These are phyloP conservation scores for Polypedilum pembai DNA, from an alignment of 1,140 invertebrate genomes.

Conservation along the genomic window DNA sequence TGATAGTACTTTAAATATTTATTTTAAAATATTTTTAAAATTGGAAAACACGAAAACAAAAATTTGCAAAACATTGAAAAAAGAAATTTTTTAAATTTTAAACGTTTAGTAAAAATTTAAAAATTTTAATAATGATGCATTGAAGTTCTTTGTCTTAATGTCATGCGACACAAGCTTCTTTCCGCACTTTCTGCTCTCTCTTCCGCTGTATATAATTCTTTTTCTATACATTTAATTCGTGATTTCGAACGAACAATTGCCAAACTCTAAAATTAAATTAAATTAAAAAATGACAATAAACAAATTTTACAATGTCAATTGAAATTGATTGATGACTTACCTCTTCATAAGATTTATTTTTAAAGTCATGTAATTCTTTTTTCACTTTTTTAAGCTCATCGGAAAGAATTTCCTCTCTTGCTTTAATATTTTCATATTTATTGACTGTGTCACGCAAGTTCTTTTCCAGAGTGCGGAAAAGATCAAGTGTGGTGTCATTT, in stretches of 20 bases:
- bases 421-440: neutral
- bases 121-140: neutral
- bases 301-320: neutral
- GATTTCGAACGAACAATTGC: neutral
- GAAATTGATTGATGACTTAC: neutral
- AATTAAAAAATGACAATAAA: neutral
- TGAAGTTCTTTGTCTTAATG: neutral
- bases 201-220: neutral
- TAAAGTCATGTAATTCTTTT: neutral
- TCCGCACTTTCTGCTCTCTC: conserved; percentile 3
- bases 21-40: too few relatives aligned
- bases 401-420: neutral
- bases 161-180: neutral
- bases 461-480: neutral
- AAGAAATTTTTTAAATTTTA: too few relatives aligned
- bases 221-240: conserved; percentile 4
- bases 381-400: neutral
- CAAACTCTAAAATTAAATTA: neutral
- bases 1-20: too few relatives aligned
- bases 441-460: neutral
- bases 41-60: too few relatives aligned
- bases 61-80: too few relatives aligned
- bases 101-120: neutral
- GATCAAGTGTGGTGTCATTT: neutral
- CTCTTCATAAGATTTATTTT: neutral